phyloP scores from a whole-genome alignment of 2,888 invertebrate genomes.

The Philereme transversata region DNA sequence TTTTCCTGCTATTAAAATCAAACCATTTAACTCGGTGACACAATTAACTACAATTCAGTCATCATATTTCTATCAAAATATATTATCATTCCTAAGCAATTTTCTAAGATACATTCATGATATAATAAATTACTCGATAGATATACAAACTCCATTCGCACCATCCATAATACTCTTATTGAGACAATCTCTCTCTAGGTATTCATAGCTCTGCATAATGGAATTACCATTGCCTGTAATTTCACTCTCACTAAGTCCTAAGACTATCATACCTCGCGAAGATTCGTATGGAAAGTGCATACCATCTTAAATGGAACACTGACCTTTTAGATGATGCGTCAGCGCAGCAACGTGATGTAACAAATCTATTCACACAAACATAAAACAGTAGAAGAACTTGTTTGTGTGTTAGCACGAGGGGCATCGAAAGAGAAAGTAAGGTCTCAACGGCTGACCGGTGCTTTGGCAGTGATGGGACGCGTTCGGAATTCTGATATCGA shows the following conservation, averaged over 20 bases:
- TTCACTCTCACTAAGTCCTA: slow-evolving; percentile 9
- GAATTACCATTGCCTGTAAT: background rate
- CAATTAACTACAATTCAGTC: too few species aligned
- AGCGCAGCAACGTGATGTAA: slow-evolving; percentile 71
- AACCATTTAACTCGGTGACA: too few species aligned
- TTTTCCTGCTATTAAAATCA: too few species aligned
- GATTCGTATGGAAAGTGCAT: slow-evolving; percentile 72
- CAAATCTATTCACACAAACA: slow-evolving; percentile 52
- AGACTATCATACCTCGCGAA: slow-evolving; percentile 33
- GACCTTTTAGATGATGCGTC: slow-evolving; percentile 80
- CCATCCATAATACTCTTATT: too few species aligned
- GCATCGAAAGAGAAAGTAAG: slow-evolving; percentile 79
- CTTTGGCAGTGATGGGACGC: slow-evolving; percentile 46
- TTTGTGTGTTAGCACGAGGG: slow-evolving; percentile 51
- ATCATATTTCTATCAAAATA: too few species aligned
- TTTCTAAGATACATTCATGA: too few species aligned
- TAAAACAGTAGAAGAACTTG: slow-evolving; percentile 28
- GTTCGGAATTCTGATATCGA: slow-evolving; percentile 24
- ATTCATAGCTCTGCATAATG: too few species aligned
- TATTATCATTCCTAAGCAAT: too few species aligned
- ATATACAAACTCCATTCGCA: too few species aligned
- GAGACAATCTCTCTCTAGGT: too few species aligned
- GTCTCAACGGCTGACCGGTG: slow-evolving; percentile 62
- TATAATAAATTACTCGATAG: too few species aligned
- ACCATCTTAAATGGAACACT: slow-evolving; percentile 69